Base-by-base conservation (phyloP, 2,888 invertebrate genomes). In the Heliothis peltigera region DNA sequence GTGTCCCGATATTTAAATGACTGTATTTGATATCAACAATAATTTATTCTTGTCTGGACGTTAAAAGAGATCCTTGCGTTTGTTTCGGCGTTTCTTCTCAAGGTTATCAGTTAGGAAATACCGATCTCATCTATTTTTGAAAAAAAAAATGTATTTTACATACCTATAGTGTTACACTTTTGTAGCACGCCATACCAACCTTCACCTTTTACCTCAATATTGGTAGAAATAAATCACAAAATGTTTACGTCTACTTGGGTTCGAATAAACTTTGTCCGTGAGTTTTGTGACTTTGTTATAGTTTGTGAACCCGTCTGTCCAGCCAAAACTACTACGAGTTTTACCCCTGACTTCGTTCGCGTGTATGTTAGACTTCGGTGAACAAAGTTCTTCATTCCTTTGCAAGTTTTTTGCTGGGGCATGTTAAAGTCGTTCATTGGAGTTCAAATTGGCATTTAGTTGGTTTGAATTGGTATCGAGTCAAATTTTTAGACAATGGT, bases 211-310 rank as follows among this genome's bases (percentile, higher is more conserved):
- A 3, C 32, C 32, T 32, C 10, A 32, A 39, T 39, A n/a, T 39
- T n/a, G 39, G 39, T 39, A n/a, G n/a, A 39, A 39, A 39, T 39
- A 39, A 39, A 39, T 39, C 39, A 39, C 39, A 39, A n/a, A 39
- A n/a, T 39, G 12, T 32, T 32, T 32, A 39, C 39, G 39, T 39
- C 39, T 39, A 39, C 15, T 39, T 39, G 4, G 32, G 39, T 39
- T 39, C 39, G 39, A 39, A 39, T 39, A 39, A 39, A 39, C 39
- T 39, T 39, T 15, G 5, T 6, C 39, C 39, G 6, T 6, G 39
- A 39, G 39, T 39, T n/a, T 39, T 39, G n/a, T 39, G 39, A 39
- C 39, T 39, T 39, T 5, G 15, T 39, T n/a, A 39, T 39, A 39
- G 39, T 39, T 39, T 39, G 0, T n/a, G 39, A n/a, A 15, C 39